These are phyloP conservation scores for Rhea americana DNA, from an alignment of 2,113 vertebrate species.

Conservation along the genomic window DNA sequence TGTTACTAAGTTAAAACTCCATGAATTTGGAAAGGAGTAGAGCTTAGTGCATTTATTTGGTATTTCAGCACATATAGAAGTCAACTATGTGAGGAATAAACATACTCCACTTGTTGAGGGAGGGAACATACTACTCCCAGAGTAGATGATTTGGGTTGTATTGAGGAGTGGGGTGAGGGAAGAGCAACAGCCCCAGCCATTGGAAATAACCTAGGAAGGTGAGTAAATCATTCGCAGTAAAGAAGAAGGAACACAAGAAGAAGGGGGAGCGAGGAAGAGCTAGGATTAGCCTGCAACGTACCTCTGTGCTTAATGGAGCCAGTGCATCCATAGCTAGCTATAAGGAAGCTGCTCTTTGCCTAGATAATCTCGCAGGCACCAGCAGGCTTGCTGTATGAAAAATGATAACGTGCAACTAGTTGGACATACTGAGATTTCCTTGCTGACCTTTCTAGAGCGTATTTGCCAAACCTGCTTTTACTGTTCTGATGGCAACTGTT, in stretches of 20 bases:
- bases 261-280: not conserved
- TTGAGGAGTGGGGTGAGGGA: not conserved
- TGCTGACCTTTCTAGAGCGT: not conserved
- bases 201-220: not conserved
- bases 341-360: slow-evolving; percentile 22
- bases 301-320: not conserved
- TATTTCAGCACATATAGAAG: not conserved
- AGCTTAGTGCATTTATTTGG: not conserved
- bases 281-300: too few relatives aligned
- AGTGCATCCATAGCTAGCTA: not conserved
- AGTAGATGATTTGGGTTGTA: not conserved
- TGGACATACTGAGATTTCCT: not conserved
- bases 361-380: not conserved
- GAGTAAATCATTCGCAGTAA: not conserved
- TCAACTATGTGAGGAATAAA: not conserved
- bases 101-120: not conserved
- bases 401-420: not conserved
- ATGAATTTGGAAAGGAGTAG: not conserved
- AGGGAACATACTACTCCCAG: not conserved
- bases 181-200: not conserved
- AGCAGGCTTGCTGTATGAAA: not conserved
- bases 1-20: not conserved
- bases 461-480: slow-evolving; percentile 9
- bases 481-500: not conserved
- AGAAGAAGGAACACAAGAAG: not conserved